phyloP scores from a whole-genome alignment of 2,888 invertebrate species.

The Steinernema scapterisci region DNA sequence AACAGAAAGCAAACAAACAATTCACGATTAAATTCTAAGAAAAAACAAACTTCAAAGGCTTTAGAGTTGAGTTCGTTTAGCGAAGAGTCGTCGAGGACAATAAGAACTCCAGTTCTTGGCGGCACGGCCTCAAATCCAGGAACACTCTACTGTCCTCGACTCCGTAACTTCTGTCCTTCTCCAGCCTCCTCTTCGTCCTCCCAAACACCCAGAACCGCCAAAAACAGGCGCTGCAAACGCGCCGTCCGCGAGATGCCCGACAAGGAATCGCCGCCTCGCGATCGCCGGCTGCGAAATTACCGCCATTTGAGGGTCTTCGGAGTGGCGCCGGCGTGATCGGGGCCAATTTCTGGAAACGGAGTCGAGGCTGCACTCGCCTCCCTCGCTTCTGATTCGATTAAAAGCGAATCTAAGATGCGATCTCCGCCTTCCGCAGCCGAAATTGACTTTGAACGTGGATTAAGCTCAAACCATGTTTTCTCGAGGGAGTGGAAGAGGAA shows the following conservation, averaged over 20 bases:
- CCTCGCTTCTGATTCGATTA: slow-evolving; percentile 14
- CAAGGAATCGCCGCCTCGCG: not conserved
- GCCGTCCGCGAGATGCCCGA: not conserved
- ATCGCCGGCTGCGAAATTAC: not conserved
- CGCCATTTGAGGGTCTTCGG: not conserved
- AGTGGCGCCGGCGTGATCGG: not conserved
- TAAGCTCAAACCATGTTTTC: not conserved
- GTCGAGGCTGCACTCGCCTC: slow-evolving; percentile 3
- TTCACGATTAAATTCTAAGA: no score
- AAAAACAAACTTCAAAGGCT: no score
- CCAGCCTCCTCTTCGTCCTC: no score
- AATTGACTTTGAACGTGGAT: not conserved
- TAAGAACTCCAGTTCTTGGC: no score
- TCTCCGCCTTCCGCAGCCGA: not conserved
- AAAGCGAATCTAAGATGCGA: not conserved
- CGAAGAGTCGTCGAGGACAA: no score
- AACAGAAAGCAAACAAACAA: no score
- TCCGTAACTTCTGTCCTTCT: no score
- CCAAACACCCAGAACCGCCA: no score
- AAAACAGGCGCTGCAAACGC: no score
- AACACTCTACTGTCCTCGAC: no score
- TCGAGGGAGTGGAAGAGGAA: not conserved
- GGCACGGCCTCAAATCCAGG: no score
- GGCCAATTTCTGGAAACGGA: slow-evolving; percentile 3
- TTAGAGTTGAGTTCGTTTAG: no score